These are phyloP conservation scores for Halotydeus destructor DNA, from an alignment of 1,140 invertebrate species.

Conservation along the genomic window DNA sequence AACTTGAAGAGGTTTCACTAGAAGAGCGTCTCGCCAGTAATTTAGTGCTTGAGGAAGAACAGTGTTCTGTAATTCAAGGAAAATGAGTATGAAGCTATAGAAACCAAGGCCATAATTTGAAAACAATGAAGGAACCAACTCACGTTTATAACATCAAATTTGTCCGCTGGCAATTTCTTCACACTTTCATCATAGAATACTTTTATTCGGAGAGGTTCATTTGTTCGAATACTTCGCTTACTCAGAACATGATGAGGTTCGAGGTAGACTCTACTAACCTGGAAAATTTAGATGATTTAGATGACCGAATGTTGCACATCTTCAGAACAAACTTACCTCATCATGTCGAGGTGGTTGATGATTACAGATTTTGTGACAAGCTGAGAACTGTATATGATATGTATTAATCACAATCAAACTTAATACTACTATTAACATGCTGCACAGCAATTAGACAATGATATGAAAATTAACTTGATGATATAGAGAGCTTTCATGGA, in stretches of 20 bases:
- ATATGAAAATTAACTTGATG: too few species aligned
- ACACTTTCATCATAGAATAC: conserved; percentile 74
- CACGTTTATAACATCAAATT: conserved; percentile 66
- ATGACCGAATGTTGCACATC: too few species aligned
- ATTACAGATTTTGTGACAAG: too few species aligned
- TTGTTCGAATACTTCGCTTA: conserved; percentile 56
- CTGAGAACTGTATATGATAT: too few species aligned
- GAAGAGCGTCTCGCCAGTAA: conserved; percentile 77
- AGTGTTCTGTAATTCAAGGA: conserved; percentile 45
- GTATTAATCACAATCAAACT: too few species aligned
- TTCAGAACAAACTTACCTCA: too few species aligned
- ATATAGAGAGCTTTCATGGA: too few species aligned
- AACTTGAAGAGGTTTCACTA: conserved; percentile 56
- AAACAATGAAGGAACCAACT: conserved; percentile 23
- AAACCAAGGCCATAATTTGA: not conserved
- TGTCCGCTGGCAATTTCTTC: conserved; percentile 58
- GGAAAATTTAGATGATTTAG: not conserved
- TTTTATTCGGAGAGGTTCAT: conserved; percentile 66
- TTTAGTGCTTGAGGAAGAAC: conserved; percentile 70
- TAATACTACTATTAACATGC: too few species aligned
- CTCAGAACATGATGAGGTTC: not conserved
- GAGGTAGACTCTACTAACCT: not conserved
- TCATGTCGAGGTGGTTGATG: too few species aligned
- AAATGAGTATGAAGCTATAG: not conserved
- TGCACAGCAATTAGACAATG: too few species aligned